Percentiles rank a stretch among this genome's conserved stretches.
Evolutionary conservation across 2,888 invertebrate genomes (phyloP).

Genomic region (Scelioninae gen. 1): DNA sequence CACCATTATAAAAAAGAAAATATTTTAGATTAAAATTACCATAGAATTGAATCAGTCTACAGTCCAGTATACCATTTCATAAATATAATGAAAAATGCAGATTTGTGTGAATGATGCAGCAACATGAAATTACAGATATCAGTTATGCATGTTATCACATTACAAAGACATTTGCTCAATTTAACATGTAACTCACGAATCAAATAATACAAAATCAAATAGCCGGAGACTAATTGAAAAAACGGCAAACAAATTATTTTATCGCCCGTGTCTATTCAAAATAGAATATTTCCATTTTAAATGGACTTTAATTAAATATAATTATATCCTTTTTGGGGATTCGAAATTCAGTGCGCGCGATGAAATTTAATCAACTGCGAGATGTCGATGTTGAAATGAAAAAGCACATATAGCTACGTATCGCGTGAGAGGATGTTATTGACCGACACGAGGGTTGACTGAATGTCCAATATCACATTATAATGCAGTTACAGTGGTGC

Average conservation of each 20-base stretch:
- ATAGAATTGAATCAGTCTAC: too few species aligned
- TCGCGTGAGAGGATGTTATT: conserved; percentile 63
- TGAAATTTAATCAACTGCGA: conserved; percentile 68
- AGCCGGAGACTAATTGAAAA: conserved; percentile 5
- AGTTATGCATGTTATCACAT: background rate
- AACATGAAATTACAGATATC: background rate
- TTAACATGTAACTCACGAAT: background rate
- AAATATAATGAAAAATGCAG: background rate
- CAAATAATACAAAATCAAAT: conserved; percentile 20
- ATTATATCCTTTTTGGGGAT: conserved; percentile 59
- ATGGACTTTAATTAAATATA: conserved; percentile 53
- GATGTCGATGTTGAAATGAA: conserved; percentile 68
- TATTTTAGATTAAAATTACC: too few species aligned
- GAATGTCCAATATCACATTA: conserved; percentile 68
- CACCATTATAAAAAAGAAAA: too few species aligned
- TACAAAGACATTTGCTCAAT: background rate
- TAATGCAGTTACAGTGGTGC: conserved; percentile 65
- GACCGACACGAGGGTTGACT: conserved; percentile 66
- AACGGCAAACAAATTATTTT: conserved; percentile 29
- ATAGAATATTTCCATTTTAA: conserved; percentile 37
- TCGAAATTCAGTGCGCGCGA: conserved; percentile 33
- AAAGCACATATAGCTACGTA: conserved; percentile 59
- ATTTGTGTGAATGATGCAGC: too few species aligned
- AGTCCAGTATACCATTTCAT: too few species aligned
- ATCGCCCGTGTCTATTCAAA: conserved; percentile 4